A percentile compares a stretch with the other conserved stretches of the same genome.
phyloP scores from a whole-genome alignment of 2,888 invertebrate species.

The Lobophora halterata region DNA sequence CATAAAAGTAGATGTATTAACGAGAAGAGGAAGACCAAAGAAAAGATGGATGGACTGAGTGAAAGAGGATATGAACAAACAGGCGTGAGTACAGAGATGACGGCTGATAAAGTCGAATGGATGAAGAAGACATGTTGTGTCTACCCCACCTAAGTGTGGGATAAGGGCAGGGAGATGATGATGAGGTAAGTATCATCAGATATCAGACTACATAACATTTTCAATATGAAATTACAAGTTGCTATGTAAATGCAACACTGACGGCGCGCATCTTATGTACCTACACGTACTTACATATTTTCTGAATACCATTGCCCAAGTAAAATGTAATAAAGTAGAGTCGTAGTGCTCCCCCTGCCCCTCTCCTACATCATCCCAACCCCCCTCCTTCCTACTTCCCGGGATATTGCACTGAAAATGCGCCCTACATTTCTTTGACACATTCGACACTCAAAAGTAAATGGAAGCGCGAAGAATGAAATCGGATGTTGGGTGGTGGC shows the following conservation, averaged over 20 bases:
- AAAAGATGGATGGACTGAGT: no score
- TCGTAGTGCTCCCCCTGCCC: slow-evolving; percentile 23
- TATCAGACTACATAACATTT: no score
- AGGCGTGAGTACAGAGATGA: no score
- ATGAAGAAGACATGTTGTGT: no score
- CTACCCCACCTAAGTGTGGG: no score
- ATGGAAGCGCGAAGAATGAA: slow-evolving; percentile 24
- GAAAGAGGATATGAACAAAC: no score
- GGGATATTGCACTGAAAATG: slow-evolving; percentile 36
- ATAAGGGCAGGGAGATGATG: no score
- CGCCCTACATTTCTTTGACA: slow-evolving; percentile 36
- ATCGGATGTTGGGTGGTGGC: slow-evolving; percentile 19
- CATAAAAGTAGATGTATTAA: no score
- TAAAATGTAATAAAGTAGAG: slow-evolving; percentile 35
- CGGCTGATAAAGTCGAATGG: no score
- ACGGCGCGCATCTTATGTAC: slow-evolving; percentile 15
- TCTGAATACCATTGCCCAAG: slow-evolving; percentile 28
- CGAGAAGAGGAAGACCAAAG: no score
- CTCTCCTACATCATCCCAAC: neutral
- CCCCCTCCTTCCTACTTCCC: slow-evolving; percentile 6
- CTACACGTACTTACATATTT: slow-evolving; percentile 29
- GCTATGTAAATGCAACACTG: slow-evolving; percentile 18
- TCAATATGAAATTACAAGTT: slow-evolving; percentile 25
- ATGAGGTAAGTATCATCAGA: no score
- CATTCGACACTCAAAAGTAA: slow-evolving; percentile 34